Base-by-base conservation (phyloP, 1,140 invertebrate genomes). In the silkworm (Bombyx mori) region DNA sequence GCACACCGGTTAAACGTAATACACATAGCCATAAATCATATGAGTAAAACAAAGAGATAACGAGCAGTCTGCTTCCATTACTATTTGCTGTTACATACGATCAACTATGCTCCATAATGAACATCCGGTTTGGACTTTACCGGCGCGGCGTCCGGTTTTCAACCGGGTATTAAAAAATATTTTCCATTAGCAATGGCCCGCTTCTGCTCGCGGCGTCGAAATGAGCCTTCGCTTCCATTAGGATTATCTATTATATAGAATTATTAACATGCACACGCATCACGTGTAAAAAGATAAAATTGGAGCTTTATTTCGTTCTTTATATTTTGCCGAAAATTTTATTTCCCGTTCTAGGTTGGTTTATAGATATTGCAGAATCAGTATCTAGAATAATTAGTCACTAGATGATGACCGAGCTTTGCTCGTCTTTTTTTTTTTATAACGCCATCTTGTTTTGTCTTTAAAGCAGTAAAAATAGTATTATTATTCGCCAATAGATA, bases 51-150 rank as follows among this genome's bases (percentile, higher is more conserved):
- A 35, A 35, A 18, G 26, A 5, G 26, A 35, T 35, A 35, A 35
- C 26, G 26, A 0, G 22, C 50, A 3, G 50, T n/a, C 5, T 9
- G 22, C 26, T 44, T n/a, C 45, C 44, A 45, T 45, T 46, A 46
- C 42, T 44, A 54, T 54, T 54, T 7, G 22, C 44, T 64, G 53
- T 46, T 22, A 51, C 4, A 8, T 54, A 53, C 52, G 26, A 45
- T 54, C 53, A 63, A 69, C 63, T 65, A 63, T 74, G 63, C 65
- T 73, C 68, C 65, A 71, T 74, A 71, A 71, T 71, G 66, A 65
- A 69, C 66, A 61, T 57, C 60, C 63, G 67, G 58, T 56, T 52
- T 63, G 58, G 53, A 57, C 53, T 63, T 61, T 60, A 65, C 68
- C 63, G 66, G 62, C 56, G 50, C 44, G 44, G 49, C 58, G 56